phyloP scores from a whole-genome alignment of 2,797 vertebrate genomes.

The Acanthis flammea region DNA sequence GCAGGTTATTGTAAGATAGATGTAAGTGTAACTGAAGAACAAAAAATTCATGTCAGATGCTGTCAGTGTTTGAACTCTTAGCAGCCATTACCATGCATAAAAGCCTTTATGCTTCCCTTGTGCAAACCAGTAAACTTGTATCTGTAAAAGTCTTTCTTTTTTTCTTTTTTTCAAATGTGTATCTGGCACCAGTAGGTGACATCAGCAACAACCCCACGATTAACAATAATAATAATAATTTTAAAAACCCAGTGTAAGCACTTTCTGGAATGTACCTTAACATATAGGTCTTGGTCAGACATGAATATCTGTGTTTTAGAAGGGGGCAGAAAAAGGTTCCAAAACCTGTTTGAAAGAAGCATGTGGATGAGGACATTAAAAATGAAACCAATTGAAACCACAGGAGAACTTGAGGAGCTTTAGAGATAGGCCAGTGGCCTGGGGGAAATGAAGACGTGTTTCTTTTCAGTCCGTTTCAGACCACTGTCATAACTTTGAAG shows the following conservation, averaged over 20 bases:
- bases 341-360: neutral
- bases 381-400: neutral
- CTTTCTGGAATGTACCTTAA: neutral
- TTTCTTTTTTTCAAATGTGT: neutral
- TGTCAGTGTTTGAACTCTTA: neutral
- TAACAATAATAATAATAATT: neutral
- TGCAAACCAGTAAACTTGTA: neutral
- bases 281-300: neutral
- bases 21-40: neutral
- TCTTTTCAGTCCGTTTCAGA: neutral
- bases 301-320: neutral
- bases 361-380: neutral
- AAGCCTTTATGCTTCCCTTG: neutral
- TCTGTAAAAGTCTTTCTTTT: neutral
- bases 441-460: neutral
- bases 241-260: neutral
- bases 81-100: neutral
- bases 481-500: neutral
- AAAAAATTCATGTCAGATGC: neutral
- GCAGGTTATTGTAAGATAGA: neutral
- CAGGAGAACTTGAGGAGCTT: neutral
- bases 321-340: neutral
- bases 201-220: neutral
- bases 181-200: neutral
- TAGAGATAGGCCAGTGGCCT: neutral